Conservation (phyloP, 2,888 invertebrate species). For the Rotaria sp. region DNA sequence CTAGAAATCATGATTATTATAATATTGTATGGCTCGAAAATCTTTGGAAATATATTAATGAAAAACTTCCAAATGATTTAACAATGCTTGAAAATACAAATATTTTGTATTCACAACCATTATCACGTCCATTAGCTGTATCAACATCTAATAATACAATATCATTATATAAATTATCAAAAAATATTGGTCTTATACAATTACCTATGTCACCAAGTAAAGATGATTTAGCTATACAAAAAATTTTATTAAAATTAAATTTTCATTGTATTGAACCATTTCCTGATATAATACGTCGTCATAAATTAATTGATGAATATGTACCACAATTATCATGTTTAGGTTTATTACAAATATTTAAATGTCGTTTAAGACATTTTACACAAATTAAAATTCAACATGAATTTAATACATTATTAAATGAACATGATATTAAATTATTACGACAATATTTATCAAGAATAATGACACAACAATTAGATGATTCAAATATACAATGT, state of each 20-base stretch:
- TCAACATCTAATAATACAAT: neutral
- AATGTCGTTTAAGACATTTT: slow-evolving; percentile 33
- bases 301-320: slow-evolving; percentile 33
- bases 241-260: slow-evolving; percentile 32
- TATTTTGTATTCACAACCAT: slow-evolving; percentile 25
- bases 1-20: slow-evolving; percentile 33
- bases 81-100: slow-evolving; percentile 34
- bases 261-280: slow-evolving; percentile 35
- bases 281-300: slow-evolving; percentile 24
- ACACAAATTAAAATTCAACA: slow-evolving; percentile 32
- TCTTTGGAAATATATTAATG: slow-evolving; percentile 40
- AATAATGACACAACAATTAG: neutral
- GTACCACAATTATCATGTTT: slow-evolving; percentile 34
- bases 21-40: slow-evolving; percentile 39
- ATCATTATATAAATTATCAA: slow-evolving; percentile 37
- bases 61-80: slow-evolving; percentile 38
- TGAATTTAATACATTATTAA: slow-evolving; percentile 36
- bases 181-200: slow-evolving; percentile 33
- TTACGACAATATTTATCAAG: slow-evolving; percentile 33
- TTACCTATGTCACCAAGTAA: neutral
- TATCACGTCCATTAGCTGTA: neutral
- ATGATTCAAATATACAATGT: slow-evolving; percentile 32
- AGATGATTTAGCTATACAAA: slow-evolving; percentile 28
- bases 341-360: slow-evolving; percentile 34
- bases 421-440: slow-evolving; percentile 34